Conservation (phyloP, 64 coral and sea anemone genomes). For the Montipora sp. region DNA sequence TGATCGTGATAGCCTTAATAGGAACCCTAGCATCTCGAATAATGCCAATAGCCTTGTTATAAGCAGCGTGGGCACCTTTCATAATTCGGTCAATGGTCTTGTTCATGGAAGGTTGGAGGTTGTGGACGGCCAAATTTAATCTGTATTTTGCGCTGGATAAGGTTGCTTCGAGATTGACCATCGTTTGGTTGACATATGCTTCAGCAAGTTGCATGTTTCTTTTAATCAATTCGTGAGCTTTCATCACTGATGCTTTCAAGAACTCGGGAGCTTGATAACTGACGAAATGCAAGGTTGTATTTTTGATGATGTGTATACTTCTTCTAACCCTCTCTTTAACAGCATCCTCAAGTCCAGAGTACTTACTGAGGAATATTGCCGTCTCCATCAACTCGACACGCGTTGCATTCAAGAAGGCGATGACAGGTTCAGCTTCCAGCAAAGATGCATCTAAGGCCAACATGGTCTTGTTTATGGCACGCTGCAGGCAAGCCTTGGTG, state of each 20-base stretch:
- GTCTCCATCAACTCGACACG: conserved; percentile 72
- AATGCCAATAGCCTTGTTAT: conserved; percentile 2
- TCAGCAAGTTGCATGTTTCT: conserved; percentile 56
- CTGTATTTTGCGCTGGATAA: conserved; percentile 1
- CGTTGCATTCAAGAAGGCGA: conserved; percentile 58
- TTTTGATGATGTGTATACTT: conserved; percentile 19
- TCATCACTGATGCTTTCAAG: conserved; percentile 32
- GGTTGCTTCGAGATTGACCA: conserved; percentile 40
- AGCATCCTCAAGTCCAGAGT: conserved; percentile 76
- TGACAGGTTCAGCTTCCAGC: conserved; percentile 24
- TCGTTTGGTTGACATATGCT: conserved; percentile 52
- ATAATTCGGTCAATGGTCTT: background rate
- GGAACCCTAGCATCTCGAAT: background rate
- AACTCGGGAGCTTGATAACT: conserved; percentile 42
- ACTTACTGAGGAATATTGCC: conserved; percentile 69
- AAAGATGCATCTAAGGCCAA: conserved; percentile 36
- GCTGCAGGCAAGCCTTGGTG: conserved; percentile 23
- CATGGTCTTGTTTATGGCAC: conserved; percentile 61
- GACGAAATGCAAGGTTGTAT: conserved; percentile 13
- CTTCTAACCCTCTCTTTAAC: conserved; percentile 26
- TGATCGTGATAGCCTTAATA: background rate
- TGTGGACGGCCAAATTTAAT: conserved; percentile 24
- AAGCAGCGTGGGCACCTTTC: background rate
- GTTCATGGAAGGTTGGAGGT: background rate
- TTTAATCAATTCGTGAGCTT: conserved; percentile 61